Evolutionary conservation across 2,797 vertebrate genomes (phyloP), one percentile per base, ranked within the genome.

Genomic region (Avahi laniger): DNA sequence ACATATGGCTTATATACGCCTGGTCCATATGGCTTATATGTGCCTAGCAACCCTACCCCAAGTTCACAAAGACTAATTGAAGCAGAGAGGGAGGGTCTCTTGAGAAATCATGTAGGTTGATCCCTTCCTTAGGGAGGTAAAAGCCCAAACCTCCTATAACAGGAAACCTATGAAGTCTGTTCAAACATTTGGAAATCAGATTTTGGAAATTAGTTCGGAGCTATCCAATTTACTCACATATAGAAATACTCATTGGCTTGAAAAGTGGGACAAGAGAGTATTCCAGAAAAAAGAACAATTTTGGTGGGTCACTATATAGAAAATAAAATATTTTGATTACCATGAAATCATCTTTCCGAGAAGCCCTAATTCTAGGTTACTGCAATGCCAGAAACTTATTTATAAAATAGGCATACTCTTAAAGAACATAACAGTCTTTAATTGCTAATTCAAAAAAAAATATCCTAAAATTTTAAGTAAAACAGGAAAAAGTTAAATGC

Each of bases 181-280:
- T 69, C 26, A 89, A 91, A 92, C 38, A 92, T 79, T 97, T 93
- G 38, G 43, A 92, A 93, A 88, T 97, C 28, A 72, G 80, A 94
- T 86, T 94, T 97, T 80, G 26, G 41, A 96, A 93, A 94, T 63
- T 41, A 94, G 52, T 48, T 96, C 30, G 92, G 35, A 89, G 33
- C 17, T 63, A 50, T 84, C 33, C 26, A 82, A 38, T 72, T 78
- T 81, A 84, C 26, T 94, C 59, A 63, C 3, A 76, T 59, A 59
- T 4, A 94, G 38, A 89, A 92, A 63, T 70, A 22, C 12, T 54
- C n/a, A 65, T 5, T 78, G 43, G 6, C 6, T 79, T 57, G n/a
- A 41, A 85, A 26, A 67, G 30, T 30, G 35, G 5, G 17, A 33
- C 2, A 65, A 82, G 20, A 35, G 3, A 35, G 8, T 65, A 57